These are phyloP conservation scores for Melanocharis versteri DNA, from an alignment of 2,113 vertebrate species.

Conservation along the genomic window DNA sequence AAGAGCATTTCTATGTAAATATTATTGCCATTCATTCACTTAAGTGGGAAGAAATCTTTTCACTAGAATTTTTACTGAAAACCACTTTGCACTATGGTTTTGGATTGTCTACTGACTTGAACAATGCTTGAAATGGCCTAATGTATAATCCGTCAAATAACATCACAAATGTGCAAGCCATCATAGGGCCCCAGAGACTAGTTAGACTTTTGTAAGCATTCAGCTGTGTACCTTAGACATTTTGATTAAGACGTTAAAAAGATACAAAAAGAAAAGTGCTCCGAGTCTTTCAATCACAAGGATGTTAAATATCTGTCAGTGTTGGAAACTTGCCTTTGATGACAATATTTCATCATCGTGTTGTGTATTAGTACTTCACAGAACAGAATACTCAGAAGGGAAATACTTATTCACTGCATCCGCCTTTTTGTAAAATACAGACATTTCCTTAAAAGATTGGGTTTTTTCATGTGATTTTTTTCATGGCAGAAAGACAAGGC, in stretches of 20 bases:
- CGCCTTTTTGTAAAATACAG: neutral
- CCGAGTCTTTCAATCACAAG: neutral
- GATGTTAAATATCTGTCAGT: conserved; percentile 16
- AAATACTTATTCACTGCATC: neutral
- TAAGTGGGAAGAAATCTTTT: neutral
- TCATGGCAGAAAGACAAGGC: neutral
- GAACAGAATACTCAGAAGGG: neutral
- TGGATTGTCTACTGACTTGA: neutral
- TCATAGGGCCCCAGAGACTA: conserved; percentile 11
- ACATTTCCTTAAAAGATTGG: neutral
- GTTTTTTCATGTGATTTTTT: neutral
- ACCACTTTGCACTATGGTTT: neutral
- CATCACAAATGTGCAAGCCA: conserved; percentile 21
- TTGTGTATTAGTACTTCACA: neutral
- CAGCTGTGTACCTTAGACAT: conserved; percentile 47
- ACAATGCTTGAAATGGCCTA: conserved; percentile 26
- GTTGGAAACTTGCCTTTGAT: conserved; percentile 16
- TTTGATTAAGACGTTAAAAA: conserved; percentile 41
- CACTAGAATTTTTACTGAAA: neutral
- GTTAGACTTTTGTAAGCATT: conserved; percentile 40
- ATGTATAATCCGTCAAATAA: conserved; percentile 22
- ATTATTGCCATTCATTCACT: neutral
- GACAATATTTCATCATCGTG: neutral
- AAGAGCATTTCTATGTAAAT: neutral
- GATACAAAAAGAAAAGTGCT: conserved; percentile 26